A percentile compares a stretch with the other conserved stretches of the same genome.
Conservation (phyloP, 2,888 invertebrate species). For the Stictocephala bisonia region DNA sequence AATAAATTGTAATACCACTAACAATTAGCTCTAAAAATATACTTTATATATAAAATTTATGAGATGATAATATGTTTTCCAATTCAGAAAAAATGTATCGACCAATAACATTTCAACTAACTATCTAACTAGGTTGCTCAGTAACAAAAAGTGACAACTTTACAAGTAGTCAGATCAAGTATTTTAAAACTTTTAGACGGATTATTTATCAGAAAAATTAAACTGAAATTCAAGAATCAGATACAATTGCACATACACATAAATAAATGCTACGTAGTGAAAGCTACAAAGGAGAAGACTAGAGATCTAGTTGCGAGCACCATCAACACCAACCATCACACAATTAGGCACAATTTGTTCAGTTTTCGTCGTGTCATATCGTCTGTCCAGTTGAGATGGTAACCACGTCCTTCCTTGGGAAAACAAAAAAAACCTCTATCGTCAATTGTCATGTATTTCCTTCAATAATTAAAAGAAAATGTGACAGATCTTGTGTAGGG, state of each 20-base stretch:
- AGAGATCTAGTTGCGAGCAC: conserved; percentile 24
- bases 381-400: background rate
- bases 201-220: too few relatives aligned
- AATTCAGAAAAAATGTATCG: too few relatives aligned
- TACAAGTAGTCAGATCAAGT: conserved; percentile 32
- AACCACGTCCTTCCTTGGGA: background rate
- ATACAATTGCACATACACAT: conserved; percentile 36
- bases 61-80: too few relatives aligned
- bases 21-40: too few relatives aligned
- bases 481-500: conserved; percentile 23
- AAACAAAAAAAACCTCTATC: too few relatives aligned
- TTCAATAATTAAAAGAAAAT: background rate
- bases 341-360: conserved; percentile 15
- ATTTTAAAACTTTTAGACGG: conserved; percentile 30
- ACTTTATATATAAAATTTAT: too few relatives aligned
- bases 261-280: conserved; percentile 32
- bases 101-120: too few relatives aligned
- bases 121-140: too few relatives aligned
- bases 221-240: too few relatives aligned
- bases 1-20: too few relatives aligned
- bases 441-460: background rate
- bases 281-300: conserved; percentile 35
- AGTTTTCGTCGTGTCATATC: conserved; percentile 14
- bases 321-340: conserved; percentile 23
- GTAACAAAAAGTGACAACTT: too few relatives aligned